phyloP scores from a whole-genome alignment of 2,797 vertebrate genomes.

The Poecilia velifera region DNA sequence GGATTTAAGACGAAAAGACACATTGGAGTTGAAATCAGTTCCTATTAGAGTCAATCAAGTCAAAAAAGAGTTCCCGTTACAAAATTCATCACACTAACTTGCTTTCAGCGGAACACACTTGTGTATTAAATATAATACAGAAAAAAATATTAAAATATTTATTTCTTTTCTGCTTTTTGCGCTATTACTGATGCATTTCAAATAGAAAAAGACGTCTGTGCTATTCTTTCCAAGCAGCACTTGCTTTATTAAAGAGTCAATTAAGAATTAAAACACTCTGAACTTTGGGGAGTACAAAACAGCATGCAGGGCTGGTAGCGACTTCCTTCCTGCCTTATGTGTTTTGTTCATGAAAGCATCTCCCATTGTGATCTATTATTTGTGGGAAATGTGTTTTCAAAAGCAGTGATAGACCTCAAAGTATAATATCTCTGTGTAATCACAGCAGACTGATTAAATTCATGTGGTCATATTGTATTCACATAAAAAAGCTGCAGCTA shows the following conservation, averaged over 20 bases:
- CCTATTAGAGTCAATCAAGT: constrained; percentile 67
- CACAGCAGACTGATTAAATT: constrained; percentile 55
- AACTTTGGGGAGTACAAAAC: constrained; percentile 52
- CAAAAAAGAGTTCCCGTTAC: constrained; percentile 52
- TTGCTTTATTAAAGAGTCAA: constrained; percentile 73
- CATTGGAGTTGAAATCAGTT: constrained; percentile 52
- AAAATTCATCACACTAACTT: constrained; percentile 69
- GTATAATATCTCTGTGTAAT: constrained; percentile 24
- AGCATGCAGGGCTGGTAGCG: constrained; percentile 40
- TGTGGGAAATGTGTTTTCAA: constrained; percentile 21
- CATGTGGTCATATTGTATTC: constrained; percentile 43
- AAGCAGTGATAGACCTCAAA: constrained; percentile 29
- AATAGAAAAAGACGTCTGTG: constrained; percentile 61
- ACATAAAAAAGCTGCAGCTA: constrained; percentile 9
- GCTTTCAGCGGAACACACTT: constrained; percentile 55
- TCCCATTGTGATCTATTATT: constrained; percentile 26
- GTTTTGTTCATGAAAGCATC: constrained; percentile 30
- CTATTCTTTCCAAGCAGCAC: constrained; percentile 54
- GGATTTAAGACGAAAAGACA: constrained; percentile 56
- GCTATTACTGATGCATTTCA: constrained; percentile 74
- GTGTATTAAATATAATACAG: constrained; percentile 67
- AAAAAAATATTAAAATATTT: constrained; percentile 60
- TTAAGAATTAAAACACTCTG: constrained; percentile 71
- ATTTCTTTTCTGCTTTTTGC: constrained; percentile 65
- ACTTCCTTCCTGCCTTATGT: constrained; percentile 30